Evolutionary conservation across 2,113 vertebrate genomes (phyloP).

Genomic region (Bungarus multicinctus): DNA sequence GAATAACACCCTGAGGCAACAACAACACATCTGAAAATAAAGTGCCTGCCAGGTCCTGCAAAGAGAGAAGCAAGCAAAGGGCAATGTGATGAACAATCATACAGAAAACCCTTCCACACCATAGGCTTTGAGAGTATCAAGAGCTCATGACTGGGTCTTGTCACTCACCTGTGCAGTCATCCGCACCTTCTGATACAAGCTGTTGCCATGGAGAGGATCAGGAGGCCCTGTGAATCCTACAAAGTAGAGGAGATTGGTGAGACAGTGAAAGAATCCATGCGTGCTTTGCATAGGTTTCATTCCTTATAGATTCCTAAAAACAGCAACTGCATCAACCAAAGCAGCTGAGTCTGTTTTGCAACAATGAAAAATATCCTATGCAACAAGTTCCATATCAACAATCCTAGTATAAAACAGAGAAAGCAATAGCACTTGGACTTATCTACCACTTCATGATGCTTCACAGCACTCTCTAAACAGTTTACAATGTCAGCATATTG

Average conservation of each 20-base stretch:
- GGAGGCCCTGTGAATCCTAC: conserved; percentile 85
- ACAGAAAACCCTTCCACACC: neutral
- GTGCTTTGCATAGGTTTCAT: neutral
- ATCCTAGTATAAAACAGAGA: neutral
- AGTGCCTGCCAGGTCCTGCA: conserved; percentile 80
- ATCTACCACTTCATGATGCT: neutral
- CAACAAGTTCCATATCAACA: neutral
- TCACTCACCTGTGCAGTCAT: conserved; percentile 80
- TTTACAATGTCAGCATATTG: neutral
- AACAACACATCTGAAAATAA: conserved; percentile 79
- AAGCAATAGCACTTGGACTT: neutral
- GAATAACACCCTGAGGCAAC: conserved; percentile 40
- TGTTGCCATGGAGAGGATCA: conserved; percentile 87
- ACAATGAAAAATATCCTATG: neutral
- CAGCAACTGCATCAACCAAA: neutral
- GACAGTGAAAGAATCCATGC: neutral
- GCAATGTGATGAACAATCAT: rapidly evolving
- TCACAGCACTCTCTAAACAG: neutral
- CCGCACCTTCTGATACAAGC: conserved; percentile 88
- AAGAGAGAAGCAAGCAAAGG: neutral
- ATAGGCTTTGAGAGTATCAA: neutral
- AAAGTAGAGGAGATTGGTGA: neutral
- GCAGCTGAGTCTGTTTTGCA: neutral
- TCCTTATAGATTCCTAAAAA: neutral
- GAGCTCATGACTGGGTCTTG: rapidly evolving